Evolutionary conservation across 2,113 vertebrate genomes (phyloP), one percentile per base, ranked within the genome.

Genomic region (Serranochromis macrocephalus): DNA sequence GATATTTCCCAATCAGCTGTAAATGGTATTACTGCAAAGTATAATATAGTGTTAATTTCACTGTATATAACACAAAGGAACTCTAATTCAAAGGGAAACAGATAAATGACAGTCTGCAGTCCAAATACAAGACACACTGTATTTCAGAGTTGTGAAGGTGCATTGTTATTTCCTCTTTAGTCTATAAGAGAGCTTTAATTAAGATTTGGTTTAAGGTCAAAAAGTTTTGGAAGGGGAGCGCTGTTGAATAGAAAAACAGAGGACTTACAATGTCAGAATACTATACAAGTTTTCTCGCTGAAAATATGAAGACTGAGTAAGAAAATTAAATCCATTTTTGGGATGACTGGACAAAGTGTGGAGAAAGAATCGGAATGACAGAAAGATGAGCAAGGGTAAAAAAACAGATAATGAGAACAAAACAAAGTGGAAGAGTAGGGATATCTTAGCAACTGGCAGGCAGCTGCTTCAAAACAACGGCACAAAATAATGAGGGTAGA

Each of bases 211-310:
- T 31, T 49, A 19, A 29, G 71, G 16, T 29, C 24, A 26, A 49
- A 7, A 19, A 0, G 0, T 0, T 47, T 29, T 75, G 42, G 9
- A 8, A 75, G 9, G 16, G 16, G 24, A 49, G 9, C 0, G 0
- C 42, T 31, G 71, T 29, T 75, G 49, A 75, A 75, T 47, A 47
- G 40, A 7, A 73, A 75, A 73, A 73, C 21, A 5, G 66, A 42
- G 14, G 38, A 47, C 13, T 47, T 47, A 73, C 40, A 29, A 7
- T 47, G 21, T 73, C 40, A 47, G 21, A 47, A 45, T 73, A 45
- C 40, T 29, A 26, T 73, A 73, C 12, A 14, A 42, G 13, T 42
- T 71, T 40, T 42, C 66, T 42, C 5, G 3, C 14, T 75, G 4
- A 73, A 73, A 73, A 47, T 26, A 47, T 47, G 13, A 73, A 73